A percentile compares a stretch with the other conserved stretches of the same genome.
These are phyloP conservation scores for Otolemur crassicaudatus DNA, from an alignment of 2,797 vertebrate genomes.

Conservation along the genomic window DNA sequence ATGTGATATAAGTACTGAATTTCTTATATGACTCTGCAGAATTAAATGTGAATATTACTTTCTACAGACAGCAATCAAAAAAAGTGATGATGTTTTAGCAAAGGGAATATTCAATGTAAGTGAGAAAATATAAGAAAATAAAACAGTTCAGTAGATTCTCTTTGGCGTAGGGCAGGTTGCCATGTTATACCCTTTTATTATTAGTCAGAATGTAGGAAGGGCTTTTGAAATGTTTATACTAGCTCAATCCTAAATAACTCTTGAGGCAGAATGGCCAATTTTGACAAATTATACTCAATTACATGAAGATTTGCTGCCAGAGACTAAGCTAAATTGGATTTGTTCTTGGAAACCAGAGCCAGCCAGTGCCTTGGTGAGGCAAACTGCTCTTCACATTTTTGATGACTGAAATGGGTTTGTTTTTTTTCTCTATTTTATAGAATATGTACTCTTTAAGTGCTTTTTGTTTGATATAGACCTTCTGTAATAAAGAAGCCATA, in stretches of 20 bases:
- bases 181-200: background rate
- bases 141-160: background rate
- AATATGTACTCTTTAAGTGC: background rate
- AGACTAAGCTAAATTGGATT: conserved; percentile 81
- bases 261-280: conserved; percentile 69
- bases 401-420: conserved; percentile 68
- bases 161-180: background rate
- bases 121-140: conserved; percentile 21
- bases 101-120: background rate
- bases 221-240: conserved; percentile 52
- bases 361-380: conserved; percentile 16
- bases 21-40: background rate
- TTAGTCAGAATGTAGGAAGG: conserved; percentile 44
- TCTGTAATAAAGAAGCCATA: background rate
- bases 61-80: background rate
- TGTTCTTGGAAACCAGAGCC: conserved; percentile 75
- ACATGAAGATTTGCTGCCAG: conserved; percentile 67
- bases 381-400: conserved; percentile 40
- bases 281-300: conserved; percentile 75
- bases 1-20: background rate
- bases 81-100: background rate
- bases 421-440: conserved; percentile 71
- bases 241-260: conserved; percentile 63
- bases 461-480: background rate
- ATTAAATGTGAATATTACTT: background rate